phyloP scores from a whole-genome alignment of 2,888 invertebrate genomes.

The Reticulitermes lucifugus region DNA sequence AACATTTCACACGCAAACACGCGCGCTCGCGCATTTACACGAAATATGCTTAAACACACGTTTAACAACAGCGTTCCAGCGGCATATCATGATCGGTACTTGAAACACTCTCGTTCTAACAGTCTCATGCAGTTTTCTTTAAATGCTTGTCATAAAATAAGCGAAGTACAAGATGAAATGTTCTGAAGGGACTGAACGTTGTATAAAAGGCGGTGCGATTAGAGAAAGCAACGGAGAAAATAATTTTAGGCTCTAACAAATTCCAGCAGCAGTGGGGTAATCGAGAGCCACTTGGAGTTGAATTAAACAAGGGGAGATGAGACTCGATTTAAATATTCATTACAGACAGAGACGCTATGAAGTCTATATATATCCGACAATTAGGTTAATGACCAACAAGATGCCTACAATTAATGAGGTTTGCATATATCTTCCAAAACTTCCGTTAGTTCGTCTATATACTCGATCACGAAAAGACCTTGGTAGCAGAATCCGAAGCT shows the following conservation, averaged over 20 bases:
- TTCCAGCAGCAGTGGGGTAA: constrained; percentile 16
- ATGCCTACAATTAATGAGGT: too few species aligned
- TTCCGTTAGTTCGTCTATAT: too few species aligned
- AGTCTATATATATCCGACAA: not conserved
- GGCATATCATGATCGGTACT: too few species aligned
- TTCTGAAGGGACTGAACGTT: constrained; percentile 13
- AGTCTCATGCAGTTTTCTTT: not conserved
- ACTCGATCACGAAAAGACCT: too few species aligned
- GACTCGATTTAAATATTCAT: constrained; percentile 35
- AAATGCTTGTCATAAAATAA: constrained; percentile 3
- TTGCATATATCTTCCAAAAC: too few species aligned
- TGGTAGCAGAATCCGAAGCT: too few species aligned
- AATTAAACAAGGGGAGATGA: constrained; percentile 15
- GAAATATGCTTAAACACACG: too few species aligned
- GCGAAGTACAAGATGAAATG: constrained; percentile 11
- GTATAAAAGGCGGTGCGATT: constrained; percentile 13
- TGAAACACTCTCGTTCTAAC: too few species aligned
- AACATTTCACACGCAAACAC: too few species aligned
- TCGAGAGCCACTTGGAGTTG: constrained; percentile 26
- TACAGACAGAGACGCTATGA: constrained; percentile 13
- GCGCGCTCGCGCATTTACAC: too few species aligned
- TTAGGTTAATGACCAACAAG: too few species aligned
- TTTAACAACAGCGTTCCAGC: too few species aligned
- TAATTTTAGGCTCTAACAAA: constrained; percentile 23
- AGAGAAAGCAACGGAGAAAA: constrained; percentile 35